phyloP scores from a whole-genome alignment of 2,797 vertebrate genomes.

The Margarornis squamiger region DNA sequence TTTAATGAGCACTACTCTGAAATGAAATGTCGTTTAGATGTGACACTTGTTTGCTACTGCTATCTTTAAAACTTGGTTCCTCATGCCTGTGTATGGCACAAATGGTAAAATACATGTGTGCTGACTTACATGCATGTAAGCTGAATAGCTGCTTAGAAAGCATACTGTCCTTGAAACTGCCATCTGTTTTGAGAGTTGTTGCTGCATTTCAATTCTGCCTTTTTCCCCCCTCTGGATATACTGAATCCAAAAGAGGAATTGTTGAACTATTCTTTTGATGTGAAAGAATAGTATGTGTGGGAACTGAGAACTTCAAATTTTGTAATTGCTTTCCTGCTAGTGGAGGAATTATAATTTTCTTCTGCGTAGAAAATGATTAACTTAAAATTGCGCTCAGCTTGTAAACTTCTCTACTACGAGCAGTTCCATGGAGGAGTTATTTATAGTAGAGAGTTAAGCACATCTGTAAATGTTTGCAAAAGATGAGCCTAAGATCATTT shows the following conservation, averaged over 20 bases:
- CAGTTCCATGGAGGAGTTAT: not conserved
- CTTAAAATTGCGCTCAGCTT: not conserved
- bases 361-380: not conserved
- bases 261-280: rapidly evolving
- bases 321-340: not conserved
- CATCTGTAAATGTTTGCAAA: not conserved
- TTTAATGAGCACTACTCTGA: not conserved
- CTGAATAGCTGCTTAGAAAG: not conserved
- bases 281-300: not conserved
- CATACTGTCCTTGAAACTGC: not conserved
- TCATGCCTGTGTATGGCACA: not conserved
- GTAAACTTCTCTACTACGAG: not conserved
- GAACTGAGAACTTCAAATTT: not conserved
- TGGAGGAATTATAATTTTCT: not conserved
- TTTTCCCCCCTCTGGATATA: not conserved
- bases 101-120: not conserved
- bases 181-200: not conserved
- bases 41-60: not conserved
- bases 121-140: not conserved
- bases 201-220: not conserved
- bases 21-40: not conserved
- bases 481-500: not conserved
- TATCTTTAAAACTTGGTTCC: not conserved
- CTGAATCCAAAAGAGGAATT: not conserved
- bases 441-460: not conserved